Percentiles rank a stretch among this genome's conserved stretches.
phyloP scores from a whole-genome alignment of 2,888 invertebrate species.

The Synergus japonicus region DNA sequence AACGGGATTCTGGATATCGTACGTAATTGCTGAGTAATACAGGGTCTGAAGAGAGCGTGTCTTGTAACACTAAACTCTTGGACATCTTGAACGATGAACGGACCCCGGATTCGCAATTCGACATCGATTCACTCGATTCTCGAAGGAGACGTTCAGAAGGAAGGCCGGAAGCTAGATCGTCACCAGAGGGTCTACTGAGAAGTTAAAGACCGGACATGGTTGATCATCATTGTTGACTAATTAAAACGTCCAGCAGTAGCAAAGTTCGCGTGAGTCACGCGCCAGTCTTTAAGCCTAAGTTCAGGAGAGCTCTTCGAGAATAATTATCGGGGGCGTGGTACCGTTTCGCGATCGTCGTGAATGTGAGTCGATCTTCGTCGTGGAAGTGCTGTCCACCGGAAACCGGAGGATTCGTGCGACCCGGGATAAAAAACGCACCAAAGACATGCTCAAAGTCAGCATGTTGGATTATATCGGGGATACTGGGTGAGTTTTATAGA shows the following conservation, averaged over 20 bases:
- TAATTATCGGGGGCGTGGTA: constrained; percentile 60
- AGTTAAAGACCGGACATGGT: constrained; percentile 22
- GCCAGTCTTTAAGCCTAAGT: constrained; percentile 52
- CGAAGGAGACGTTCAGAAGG: constrained; percentile 24
- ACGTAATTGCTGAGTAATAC: constrained; percentile 38
- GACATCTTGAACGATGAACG: constrained; percentile 27
- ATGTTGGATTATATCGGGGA: constrained; percentile 76
- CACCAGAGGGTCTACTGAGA: background rate
- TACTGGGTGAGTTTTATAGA: constrained; percentile 69
- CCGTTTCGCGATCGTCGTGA: constrained; percentile 52
- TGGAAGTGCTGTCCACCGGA: constrained; percentile 30
- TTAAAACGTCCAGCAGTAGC: constrained; percentile 41
- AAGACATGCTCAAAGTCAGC: constrained; percentile 73
- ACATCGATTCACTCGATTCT: constrained; percentile 17
- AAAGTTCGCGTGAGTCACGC: constrained; percentile 40
- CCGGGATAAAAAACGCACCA: constrained; percentile 41
- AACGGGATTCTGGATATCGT: constrained; percentile 53
- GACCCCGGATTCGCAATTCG: constrained; percentile 18
- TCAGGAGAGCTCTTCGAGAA: constrained; percentile 52
- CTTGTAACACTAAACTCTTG: constrained; percentile 41
- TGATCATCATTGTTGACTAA: constrained; percentile 8
- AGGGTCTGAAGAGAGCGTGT: constrained; percentile 35
- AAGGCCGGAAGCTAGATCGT: constrained; percentile 34
- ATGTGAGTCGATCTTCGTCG: constrained; percentile 2
- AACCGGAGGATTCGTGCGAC: constrained; percentile 12